Percentiles rank a stretch among this genome's conserved stretches.
Conservation (phyloP, 2,113 vertebrate species). For the Ciconia maguari region DNA sequence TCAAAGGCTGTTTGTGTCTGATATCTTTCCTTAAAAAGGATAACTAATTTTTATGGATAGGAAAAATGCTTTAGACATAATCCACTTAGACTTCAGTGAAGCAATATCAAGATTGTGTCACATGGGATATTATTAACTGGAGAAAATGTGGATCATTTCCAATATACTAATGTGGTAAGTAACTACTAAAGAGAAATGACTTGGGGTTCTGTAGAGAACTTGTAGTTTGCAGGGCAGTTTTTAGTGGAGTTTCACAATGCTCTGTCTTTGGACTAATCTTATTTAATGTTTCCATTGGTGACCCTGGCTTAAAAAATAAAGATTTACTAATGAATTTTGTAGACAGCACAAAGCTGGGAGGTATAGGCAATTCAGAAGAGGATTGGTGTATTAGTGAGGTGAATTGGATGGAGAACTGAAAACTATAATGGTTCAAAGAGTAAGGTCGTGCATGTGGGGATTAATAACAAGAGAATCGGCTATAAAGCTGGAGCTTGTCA, state of each 20-base stretch:
- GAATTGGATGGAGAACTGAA: not conserved
- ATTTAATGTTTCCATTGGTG: constrained; percentile 15
- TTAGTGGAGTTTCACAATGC: not conserved
- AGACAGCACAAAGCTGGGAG: constrained; percentile 3
- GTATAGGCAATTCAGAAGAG: not conserved
- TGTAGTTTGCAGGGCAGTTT: not conserved
- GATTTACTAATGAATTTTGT: not conserved
- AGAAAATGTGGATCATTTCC: constrained; percentile 46
- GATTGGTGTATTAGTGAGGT: not conserved
- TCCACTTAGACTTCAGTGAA: constrained; percentile 59
- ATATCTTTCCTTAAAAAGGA: constrained; percentile 24
- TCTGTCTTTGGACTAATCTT: not conserved
- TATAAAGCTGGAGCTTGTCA: not conserved
- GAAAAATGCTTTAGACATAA: constrained; percentile 45
- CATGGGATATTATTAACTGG: constrained; percentile 45
- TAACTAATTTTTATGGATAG: constrained; percentile 25
- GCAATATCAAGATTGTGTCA: constrained; percentile 45
- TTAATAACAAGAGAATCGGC: not conserved
- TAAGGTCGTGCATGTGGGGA: not conserved
- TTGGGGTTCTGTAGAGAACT: not conserved
- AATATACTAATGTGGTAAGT: constrained; percentile 35
- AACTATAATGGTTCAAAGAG: not conserved
- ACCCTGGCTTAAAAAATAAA: constrained; percentile 13
- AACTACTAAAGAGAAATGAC: constrained; percentile 29
- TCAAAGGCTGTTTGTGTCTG: constrained; percentile 46